Evolutionary conservation across 2,113 vertebrate species (phyloP).

Genomic region (Apodemus sylvaticus): DNA sequence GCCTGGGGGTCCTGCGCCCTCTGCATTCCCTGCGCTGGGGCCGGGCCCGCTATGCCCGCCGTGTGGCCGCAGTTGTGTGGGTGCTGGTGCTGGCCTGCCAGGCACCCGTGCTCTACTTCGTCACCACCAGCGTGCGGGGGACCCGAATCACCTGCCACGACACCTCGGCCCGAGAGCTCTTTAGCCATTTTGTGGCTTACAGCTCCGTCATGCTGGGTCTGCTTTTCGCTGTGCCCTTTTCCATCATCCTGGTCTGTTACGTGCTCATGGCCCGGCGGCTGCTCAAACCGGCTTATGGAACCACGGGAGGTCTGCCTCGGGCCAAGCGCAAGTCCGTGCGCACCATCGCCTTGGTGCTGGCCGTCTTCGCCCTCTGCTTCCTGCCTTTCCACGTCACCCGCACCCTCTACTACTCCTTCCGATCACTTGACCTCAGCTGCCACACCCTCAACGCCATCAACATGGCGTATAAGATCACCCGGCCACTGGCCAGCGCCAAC

Average conservation of each 20-base stretch:
- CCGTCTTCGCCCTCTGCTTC: slow-evolving; percentile 94
- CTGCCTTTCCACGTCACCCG: slow-evolving; percentile 96
- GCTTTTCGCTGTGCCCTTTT: slow-evolving; percentile 93
- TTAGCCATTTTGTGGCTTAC: slow-evolving; percentile 92
- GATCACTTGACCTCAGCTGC: slow-evolving; percentile 92
- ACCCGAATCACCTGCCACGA: slow-evolving; percentile 91
- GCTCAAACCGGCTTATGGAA: slow-evolving; percentile 85
- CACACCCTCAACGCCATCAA: slow-evolving; percentile 89
- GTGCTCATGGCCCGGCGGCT: slow-evolving; percentile 92
- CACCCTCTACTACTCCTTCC: slow-evolving; percentile 94
- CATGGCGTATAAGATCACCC: slow-evolving; percentile 95
- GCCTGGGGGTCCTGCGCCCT: slow-evolving; percentile 93
- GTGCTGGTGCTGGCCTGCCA: slow-evolving; percentile 89
- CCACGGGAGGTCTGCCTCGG: slow-evolving; percentile 80
- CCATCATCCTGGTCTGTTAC: slow-evolving; percentile 93
- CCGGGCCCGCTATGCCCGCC: slow-evolving; percentile 87
- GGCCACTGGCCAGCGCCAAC: slow-evolving; percentile 95
- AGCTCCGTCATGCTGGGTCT: slow-evolving; percentile 91
- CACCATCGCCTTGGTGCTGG: slow-evolving; percentile 95
- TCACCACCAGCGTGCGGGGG: slow-evolving; percentile 85
- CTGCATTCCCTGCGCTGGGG: slow-evolving; percentile 92
- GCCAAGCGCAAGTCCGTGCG: slow-evolving; percentile 95
- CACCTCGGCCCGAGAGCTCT: slow-evolving; percentile 92
- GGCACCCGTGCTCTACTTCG: slow-evolving; percentile 93
- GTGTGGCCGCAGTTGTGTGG: slow-evolving; percentile 89